Evolutionary conservation across 2,888 invertebrate genomes (phyloP).

Genomic region (Polydesmus complanatus): DNA sequence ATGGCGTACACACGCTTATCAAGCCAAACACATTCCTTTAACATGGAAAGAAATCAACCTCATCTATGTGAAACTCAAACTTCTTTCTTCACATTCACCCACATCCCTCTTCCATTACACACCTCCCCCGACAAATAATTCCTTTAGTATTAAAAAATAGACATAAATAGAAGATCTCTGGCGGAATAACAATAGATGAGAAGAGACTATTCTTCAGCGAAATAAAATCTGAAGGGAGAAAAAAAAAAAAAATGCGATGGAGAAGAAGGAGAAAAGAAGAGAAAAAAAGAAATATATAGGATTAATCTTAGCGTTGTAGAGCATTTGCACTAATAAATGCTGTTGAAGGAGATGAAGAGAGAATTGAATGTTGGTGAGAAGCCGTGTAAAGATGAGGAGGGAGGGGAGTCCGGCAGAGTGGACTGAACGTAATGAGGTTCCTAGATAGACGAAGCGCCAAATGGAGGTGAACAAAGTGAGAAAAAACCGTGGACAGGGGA

Average conservation of each 20-base stretch:
- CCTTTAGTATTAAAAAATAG: background rate
- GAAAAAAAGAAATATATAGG: background rate
- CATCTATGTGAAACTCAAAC: background rate
- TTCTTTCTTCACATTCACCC: too few relatives aligned
- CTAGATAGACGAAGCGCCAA: too few relatives aligned
- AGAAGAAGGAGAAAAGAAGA: background rate
- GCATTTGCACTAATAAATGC: background rate
- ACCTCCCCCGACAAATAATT: background rate
- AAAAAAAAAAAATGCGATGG: background rate
- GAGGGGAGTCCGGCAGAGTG: too few relatives aligned
- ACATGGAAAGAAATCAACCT: background rate
- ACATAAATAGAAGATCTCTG: background rate
- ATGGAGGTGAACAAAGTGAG: too few relatives aligned
- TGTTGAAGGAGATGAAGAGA: background rate
- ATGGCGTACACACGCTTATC: background rate
- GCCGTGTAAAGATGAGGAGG: too few relatives aligned
- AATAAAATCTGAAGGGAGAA: background rate
- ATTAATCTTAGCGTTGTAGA: background rate
- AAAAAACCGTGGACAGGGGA: too few relatives aligned
- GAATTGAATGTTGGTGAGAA: background rate
- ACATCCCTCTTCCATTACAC: background rate
- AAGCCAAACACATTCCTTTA: background rate
- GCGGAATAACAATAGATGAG: too few relatives aligned
- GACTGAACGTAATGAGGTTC: too few relatives aligned
- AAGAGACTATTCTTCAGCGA: too few relatives aligned